A percentile compares a stretch with the other conserved stretches of the same genome.
These are phyloP conservation scores for Rhinella marina DNA, from an alignment of 2,797 vertebrate species.

Conservation along the genomic window DNA sequence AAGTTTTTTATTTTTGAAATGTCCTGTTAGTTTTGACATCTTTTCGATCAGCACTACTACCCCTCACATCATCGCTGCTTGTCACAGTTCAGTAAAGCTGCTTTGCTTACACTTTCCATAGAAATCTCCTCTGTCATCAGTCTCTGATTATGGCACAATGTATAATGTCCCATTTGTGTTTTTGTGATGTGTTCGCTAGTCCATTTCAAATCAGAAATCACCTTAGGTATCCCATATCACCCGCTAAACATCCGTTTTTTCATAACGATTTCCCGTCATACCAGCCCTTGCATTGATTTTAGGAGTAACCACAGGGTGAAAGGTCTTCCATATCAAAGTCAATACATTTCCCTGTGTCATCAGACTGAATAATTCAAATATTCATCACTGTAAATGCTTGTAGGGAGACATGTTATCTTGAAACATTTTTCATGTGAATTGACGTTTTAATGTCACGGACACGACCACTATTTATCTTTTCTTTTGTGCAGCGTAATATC, in stretches of 20 bases:
- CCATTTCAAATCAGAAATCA: slow-evolving; percentile 50
- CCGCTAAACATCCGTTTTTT: slow-evolving; percentile 39
- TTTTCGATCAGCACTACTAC: not conserved
- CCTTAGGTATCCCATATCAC: slow-evolving; percentile 37
- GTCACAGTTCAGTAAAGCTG: not conserved
- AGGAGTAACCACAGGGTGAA: slow-evolving; percentile 49
- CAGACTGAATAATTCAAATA: slow-evolving; percentile 48
- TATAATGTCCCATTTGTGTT: slow-evolving; percentile 22
- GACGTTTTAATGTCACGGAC: slow-evolving; percentile 22
- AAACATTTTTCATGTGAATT: slow-evolving; percentile 9
- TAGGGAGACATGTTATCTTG: slow-evolving; percentile 33
- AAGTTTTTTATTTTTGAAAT: not conserved
- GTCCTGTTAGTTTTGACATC: not conserved
- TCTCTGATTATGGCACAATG: slow-evolving; percentile 1
- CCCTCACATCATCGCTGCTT: not conserved
- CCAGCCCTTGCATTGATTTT: slow-evolving; percentile 43
- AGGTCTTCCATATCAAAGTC: slow-evolving; percentile 50
- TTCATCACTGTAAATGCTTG: slow-evolving; percentile 34
- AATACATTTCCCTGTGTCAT: slow-evolving; percentile 54
- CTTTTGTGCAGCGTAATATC: slow-evolving; percentile 10
- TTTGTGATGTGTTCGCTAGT: slow-evolving; percentile 39
- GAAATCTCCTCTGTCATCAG: not conserved
- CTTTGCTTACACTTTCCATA: not conserved
- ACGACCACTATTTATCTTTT: slow-evolving; percentile 22
- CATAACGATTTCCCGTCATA: slow-evolving; percentile 48